Conservation (phyloP, 2,888 invertebrate species). For the Lycophotia porphyrea region DNA sequence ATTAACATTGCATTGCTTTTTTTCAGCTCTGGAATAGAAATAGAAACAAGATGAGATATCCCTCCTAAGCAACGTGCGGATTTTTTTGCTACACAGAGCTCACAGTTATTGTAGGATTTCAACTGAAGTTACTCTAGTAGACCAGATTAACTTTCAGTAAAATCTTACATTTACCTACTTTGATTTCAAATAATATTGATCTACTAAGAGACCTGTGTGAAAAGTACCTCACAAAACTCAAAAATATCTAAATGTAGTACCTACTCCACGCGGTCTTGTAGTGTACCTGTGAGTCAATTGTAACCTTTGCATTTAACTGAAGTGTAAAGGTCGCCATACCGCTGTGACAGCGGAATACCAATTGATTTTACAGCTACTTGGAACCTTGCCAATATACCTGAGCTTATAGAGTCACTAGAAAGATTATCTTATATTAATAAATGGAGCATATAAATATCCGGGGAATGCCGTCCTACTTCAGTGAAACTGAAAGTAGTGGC, state of each 20-base stretch:
- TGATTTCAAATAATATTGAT: not conserved
- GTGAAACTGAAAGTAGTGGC: not conserved
- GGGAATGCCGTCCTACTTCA: conserved; percentile 10
- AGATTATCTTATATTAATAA: conserved; percentile 34
- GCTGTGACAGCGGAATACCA: conserved; percentile 46
- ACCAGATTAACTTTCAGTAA: not conserved
- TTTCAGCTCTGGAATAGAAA: not conserved
- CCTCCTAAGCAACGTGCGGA: not conserved
- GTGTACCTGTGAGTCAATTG: conserved; percentile 49
- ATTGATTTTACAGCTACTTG: conserved; percentile 42
- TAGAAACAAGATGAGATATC: not conserved
- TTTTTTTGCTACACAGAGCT: not conserved
- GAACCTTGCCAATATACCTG: conserved; percentile 49
- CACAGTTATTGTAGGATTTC: not conserved
- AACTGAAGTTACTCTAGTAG: not conserved
- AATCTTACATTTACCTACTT: not conserved
- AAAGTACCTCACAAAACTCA: not conserved
- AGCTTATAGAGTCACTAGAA: conserved; percentile 10
- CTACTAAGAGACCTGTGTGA: no score
- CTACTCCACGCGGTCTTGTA: conserved; percentile 30
- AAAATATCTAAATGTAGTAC: conserved; percentile 6
- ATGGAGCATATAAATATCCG: conserved; percentile 29
- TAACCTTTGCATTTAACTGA: conserved; percentile 48
- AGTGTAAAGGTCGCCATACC: conserved; percentile 42
- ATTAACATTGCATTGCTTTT: not conserved